Base-by-base conservation (phyloP, 1,140 invertebrate species). In the Tetramorium alpestre region DNA sequence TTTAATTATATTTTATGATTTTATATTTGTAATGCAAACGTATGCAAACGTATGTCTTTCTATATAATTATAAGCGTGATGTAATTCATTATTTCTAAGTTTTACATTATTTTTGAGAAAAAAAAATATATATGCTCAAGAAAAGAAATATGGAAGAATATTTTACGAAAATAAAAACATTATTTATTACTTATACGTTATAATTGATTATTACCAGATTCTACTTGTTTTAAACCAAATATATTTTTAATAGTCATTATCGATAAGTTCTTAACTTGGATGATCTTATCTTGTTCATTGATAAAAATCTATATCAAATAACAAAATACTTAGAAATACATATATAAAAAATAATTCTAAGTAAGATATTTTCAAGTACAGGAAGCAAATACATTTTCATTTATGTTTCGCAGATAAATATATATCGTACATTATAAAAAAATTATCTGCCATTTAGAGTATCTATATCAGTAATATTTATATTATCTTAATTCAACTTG, bases 61-160 rank as follows among this genome's bases (percentile, higher is more conserved):
- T 33, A 62, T 62, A 28, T 62, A 11, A 28, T 47, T 62, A 77
- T 77, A 47, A 41, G 2, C 22, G 38, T 47, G 11, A 58, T 10
- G 38, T 60, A 11, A 41, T 76, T 44, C 28, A 47, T 7, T 28
- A 47, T 11, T 64, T 64, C 0, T 62, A 64, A 64, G 44, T 67
- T 80, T 67, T 67, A 80, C 54, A 51, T 80, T 54, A 78, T 51
- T 80, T 65, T 51, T 54, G 3, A 65, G 10, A 51, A 22, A 78
- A 78, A 54, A 25, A 49, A 22, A 64, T n/a, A 64, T 64, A 64
- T 11, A 49, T 49, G 38, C 7, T 18, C 3, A 49, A 47, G 38
- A 44, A 77, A 7, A 47, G 10, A 78, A 25, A 1, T 28, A 22
- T 75, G n/a, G n/a, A 76, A 11, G n/a, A 76, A 11, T n/a, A n/a